A percentile compares a stretch with the other conserved stretches of the same genome.
Conservation (phyloP, 2,888 invertebrate genomes). For the Tupiocoris notatus region DNA sequence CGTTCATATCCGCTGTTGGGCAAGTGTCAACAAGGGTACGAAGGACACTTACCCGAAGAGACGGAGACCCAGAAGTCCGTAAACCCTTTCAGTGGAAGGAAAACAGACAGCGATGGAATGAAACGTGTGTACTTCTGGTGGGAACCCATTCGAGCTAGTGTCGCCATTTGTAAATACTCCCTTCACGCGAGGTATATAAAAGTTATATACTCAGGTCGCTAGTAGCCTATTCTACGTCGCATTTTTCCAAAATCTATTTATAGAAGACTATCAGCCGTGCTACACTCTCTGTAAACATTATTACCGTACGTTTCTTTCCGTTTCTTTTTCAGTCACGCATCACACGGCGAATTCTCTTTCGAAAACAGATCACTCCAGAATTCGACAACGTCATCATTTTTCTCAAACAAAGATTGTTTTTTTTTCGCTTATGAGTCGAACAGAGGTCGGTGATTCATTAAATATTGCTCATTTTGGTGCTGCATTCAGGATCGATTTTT, state of each 20-base stretch:
- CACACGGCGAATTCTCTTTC: too few species aligned
- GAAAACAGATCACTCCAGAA: too few species aligned
- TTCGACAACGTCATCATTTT: too few species aligned
- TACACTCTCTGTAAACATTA: constrained; percentile 25
- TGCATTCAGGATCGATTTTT: too few species aligned
- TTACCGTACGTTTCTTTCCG: not conserved
- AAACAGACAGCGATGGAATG: not conserved
- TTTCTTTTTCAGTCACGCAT: not conserved
- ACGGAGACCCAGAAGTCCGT: not conserved
- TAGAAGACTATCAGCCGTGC: constrained; percentile 6
- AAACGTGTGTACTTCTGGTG: constrained; percentile 17
- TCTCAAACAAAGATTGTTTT: too few species aligned
- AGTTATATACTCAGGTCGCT: constrained; percentile 3
- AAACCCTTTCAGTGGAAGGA: not conserved
- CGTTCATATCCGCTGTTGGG: constrained; percentile 45
- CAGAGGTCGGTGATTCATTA: too few species aligned
- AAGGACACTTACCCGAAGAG: constrained; percentile 21
- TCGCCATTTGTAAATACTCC: constrained; percentile 22
- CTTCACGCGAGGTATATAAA: not conserved
- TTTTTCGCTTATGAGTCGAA: too few species aligned
- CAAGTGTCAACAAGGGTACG: constrained; percentile 44
- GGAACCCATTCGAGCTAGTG: not conserved
- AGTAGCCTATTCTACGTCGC: too few species aligned
- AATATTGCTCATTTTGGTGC: too few species aligned
- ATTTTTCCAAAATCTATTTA: not conserved